These are phyloP conservation scores for Biston stratarius DNA, from an alignment of 2,888 invertebrate species.

Conservation along the genomic window DNA sequence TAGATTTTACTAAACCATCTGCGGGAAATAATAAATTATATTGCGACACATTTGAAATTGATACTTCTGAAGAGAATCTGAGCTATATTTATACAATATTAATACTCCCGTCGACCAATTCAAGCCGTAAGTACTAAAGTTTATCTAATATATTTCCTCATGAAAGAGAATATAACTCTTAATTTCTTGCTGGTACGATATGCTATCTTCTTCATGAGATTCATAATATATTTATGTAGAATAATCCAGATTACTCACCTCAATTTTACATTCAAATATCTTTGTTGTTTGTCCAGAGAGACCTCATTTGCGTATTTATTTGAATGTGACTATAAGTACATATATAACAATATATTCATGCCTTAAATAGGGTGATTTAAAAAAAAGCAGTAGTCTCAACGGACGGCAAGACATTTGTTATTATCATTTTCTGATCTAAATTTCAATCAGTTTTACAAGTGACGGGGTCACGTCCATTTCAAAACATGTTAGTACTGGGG, in stretches of 20 bases:
- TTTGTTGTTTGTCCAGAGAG: conserved; percentile 73
- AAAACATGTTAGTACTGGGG: conserved; percentile 54
- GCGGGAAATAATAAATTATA: conserved; percentile 24
- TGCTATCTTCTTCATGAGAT: conserved; percentile 49
- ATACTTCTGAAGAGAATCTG: conserved; percentile 7
- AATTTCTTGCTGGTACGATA: conserved; percentile 32
- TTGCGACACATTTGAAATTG: conserved; percentile 23
- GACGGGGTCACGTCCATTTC: conserved; percentile 81
- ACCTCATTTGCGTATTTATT: conserved; percentile 80
- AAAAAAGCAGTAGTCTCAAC: conserved; percentile 74
- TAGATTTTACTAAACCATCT: conserved; percentile 36
- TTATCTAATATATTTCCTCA: neutral
- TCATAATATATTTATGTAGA: conserved; percentile 67
- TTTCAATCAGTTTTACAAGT: conserved; percentile 77
- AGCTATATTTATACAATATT: neutral
- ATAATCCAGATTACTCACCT: conserved; percentile 72
- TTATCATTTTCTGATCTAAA: conserved; percentile 79
- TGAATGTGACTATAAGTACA: conserved; percentile 58
- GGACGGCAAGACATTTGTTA: conserved; percentile 78
- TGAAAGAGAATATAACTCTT: conserved; percentile 1
- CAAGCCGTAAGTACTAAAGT: neutral
- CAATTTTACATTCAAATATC: conserved; percentile 79
- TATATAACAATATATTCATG: conserved; percentile 48
- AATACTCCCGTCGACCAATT: no score
- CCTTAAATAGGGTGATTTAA: conserved; percentile 62